phyloP scores from a whole-genome alignment of 2,113 vertebrate species.

The Nycticryphes semicollaris region DNA sequence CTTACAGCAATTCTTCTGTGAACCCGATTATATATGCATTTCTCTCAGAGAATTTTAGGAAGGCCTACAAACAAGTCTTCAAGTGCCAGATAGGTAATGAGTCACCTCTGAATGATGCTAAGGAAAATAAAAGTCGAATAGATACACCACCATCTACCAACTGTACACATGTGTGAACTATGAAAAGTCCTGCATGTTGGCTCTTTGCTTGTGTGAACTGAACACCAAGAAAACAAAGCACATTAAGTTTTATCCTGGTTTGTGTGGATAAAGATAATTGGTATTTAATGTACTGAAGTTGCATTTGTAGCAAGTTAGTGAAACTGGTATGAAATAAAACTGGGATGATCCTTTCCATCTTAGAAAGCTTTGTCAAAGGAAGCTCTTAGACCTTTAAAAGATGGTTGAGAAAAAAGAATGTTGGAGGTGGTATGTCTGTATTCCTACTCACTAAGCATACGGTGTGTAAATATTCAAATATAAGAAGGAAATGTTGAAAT shows the following conservation, averaged over 20 bases:
- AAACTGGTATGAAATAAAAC: background rate
- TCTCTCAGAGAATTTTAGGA: conserved; percentile 96
- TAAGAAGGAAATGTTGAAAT: background rate
- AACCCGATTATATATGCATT: conserved; percentile 98
- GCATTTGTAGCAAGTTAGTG: background rate
- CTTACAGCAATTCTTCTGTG: conserved; percentile 97
- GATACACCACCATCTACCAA: conserved; percentile 90
- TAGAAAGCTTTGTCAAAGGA: background rate
- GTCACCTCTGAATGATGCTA: conserved; percentile 76
- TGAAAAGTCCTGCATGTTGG: background rate
- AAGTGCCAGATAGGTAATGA: conserved; percentile 77
- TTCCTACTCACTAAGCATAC: background rate
- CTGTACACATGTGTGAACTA: conserved; percentile 88
- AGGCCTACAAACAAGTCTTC: conserved; percentile 97
- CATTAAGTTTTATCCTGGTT: background rate
- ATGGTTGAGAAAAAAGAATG: background rate
- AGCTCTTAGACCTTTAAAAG: background rate
- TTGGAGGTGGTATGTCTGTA: background rate
- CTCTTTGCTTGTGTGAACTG: background rate
- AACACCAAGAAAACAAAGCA: background rate
- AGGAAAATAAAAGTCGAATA: conserved; percentile 83
- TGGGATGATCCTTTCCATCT: background rate
- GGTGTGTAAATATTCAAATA: background rate
- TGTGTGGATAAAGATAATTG: background rate
- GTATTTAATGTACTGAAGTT: background rate